Percentiles rank a stretch among this genome's conserved stretches.
These are phyloP conservation scores for Hystrix cristata DNA, from an alignment of 2,113 vertebrate species.

Conservation along the genomic window DNA sequence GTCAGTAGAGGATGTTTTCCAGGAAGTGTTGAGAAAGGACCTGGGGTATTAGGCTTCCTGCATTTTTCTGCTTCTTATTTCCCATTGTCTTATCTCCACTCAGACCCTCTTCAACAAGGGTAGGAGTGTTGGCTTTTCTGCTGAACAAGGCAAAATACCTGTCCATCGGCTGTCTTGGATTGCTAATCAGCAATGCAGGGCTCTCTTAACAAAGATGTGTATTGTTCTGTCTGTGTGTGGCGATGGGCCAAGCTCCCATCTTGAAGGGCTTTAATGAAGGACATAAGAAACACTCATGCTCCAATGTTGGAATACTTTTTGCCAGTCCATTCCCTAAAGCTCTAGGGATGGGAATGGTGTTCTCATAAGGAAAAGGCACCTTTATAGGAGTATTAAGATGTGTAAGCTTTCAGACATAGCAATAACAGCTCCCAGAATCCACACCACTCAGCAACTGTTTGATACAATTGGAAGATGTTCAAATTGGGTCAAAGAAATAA, in stretches of 20 bases:
- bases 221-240: not conserved
- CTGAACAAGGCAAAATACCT: not conserved
- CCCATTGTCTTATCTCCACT: conserved; percentile 7
- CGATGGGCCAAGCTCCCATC: not conserved
- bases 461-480: conserved; percentile 16
- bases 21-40: not conserved
- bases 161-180: not conserved
- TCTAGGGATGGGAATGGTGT: not conserved
- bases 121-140: not conserved
- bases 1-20: not conserved
- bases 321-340: not conserved
- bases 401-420: not conserved
- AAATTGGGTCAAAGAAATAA: not conserved
- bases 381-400: conserved; percentile 20
- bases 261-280: not conserved
- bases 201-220: not conserved
- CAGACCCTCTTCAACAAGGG: not conserved
- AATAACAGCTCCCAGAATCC: conserved; percentile 8
- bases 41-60: conserved; percentile 5
- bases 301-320: not conserved
- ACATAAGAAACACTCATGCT: not conserved
- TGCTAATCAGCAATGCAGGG: not conserved
- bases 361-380: not conserved
- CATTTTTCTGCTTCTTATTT: conserved; percentile 24
- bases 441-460: not conserved